phyloP scores from a whole-genome alignment of 1,140 invertebrate species.

The Bombus huntii region DNA sequence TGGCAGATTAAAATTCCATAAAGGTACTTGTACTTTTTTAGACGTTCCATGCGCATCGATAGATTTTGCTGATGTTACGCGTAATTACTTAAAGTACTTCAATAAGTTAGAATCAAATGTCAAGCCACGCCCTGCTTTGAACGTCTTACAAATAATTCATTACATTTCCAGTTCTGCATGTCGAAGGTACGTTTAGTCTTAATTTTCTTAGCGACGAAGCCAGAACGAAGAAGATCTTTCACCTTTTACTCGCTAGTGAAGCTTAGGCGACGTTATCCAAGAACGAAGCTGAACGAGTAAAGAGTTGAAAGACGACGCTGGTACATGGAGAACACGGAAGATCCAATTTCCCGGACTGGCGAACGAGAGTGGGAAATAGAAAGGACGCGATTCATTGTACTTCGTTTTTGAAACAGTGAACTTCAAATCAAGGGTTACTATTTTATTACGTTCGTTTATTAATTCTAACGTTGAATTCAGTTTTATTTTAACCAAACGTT shows the following conservation, averaged over 20 bases:
- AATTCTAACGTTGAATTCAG: background rate
- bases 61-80: background rate
- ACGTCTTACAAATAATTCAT: background rate
- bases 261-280: background rate
- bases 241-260: background rate
- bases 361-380: constrained; percentile 37
- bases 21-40: too few relatives aligned
- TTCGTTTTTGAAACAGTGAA: constrained; percentile 12
- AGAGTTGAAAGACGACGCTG: background rate
- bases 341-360: constrained; percentile 54
- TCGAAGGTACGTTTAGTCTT: background rate
- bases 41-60: background rate
- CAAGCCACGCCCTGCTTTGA: rapidly evolving
- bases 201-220: background rate
- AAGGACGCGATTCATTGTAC: constrained; percentile 34
- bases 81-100: background rate
- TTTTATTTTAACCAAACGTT: background rate
- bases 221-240: background rate
- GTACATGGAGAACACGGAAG: constrained; percentile 12
- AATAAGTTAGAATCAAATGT: background rate
- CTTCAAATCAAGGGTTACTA: constrained; percentile 28
- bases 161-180: background rate
- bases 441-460: background rate
- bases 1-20: too few relatives aligned
- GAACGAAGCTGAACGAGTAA: background rate